Percentiles rank a stretch among this genome's conserved stretches.
Conservation (phyloP, 2,797 vertebrate genomes). For the Florisuga fusca region DNA sequence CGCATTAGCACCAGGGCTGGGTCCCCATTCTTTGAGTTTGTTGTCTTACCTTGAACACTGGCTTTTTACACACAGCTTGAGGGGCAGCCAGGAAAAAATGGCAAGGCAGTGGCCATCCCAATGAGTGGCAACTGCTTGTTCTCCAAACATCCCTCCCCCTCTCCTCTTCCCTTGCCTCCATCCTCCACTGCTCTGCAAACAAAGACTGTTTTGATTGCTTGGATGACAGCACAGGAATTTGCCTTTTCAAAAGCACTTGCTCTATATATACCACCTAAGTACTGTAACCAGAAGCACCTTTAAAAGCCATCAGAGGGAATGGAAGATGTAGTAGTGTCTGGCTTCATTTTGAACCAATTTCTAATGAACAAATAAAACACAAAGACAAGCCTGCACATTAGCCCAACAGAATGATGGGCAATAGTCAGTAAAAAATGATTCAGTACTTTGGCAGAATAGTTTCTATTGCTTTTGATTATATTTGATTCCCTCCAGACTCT, state of each 20-base stretch:
- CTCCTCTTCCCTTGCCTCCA: neutral
- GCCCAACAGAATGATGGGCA: neutral
- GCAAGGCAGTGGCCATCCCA: neutral
- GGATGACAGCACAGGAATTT: slow-evolving; percentile 63
- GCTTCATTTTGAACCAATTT: neutral
- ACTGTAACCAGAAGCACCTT: slow-evolving; percentile 30
- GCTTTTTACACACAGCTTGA: neutral
- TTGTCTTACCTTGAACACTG: neutral
- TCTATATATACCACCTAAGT: neutral
- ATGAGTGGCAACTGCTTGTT: neutral
- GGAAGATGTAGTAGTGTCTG: neutral
- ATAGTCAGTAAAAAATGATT: slow-evolving; percentile 16
- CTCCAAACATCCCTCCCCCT: slow-evolving; percentile 8
- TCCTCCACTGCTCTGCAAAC: neutral
- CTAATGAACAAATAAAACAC: neutral
- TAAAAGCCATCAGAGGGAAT: neutral
- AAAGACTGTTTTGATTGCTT: slow-evolving; percentile 63
- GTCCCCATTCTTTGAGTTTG: neutral
- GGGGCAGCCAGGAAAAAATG: neutral
- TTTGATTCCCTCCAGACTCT: neutral
- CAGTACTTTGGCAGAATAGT: neutral
- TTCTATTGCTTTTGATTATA: neutral
- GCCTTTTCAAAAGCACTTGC: slow-evolving; percentile 15
- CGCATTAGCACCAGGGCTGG: fast-evolving
- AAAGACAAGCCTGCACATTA: neutral